These are phyloP conservation scores for Nomada ferruginata DNA, from an alignment of 2,888 invertebrate genomes.

Conservation along the genomic window DNA sequence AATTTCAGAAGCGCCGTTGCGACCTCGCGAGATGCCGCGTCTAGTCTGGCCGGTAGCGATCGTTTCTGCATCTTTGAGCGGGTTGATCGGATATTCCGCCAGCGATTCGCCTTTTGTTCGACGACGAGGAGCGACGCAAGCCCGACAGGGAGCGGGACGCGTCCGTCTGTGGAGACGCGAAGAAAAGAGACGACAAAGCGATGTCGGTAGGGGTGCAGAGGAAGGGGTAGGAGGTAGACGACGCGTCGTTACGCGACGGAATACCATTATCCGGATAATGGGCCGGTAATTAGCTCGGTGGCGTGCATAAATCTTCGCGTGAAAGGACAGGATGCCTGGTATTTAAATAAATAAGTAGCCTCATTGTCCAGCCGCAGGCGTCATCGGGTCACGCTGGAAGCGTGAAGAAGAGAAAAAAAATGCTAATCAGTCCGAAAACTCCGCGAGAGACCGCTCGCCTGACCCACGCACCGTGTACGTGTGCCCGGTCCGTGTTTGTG, in stretches of 20 bases:
- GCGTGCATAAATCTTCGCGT: constrained; percentile 83
- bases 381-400: constrained; percentile 74
- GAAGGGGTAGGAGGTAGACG: constrained; percentile 48
- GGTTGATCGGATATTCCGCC: constrained; percentile 67
- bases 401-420: constrained; percentile 74
- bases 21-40: constrained; percentile 16
- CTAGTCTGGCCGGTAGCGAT: constrained; percentile 1
- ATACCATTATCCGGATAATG: constrained; percentile 84
- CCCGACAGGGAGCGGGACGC: constrained; percentile 17
- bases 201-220: constrained; percentile 12
- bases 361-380: constrained; percentile 78
- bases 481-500: constrained; percentile 11
- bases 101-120: constrained; percentile 65
- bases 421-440: constrained; percentile 79
- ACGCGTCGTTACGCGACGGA: constrained; percentile 77
- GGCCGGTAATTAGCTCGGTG: constrained; percentile 83
- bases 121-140: constrained; percentile 32
- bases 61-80: constrained; percentile 47
- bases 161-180: constrained; percentile 13
- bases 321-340: constrained; percentile 84
- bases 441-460: constrained; percentile 43
- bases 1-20: constrained; percentile 6
- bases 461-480: constrained; percentile 33
- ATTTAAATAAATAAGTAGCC: constrained; percentile 84
- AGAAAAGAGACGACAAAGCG: constrained; percentile 13